Percentiles rank a stretch among this genome's conserved stretches.
These are phyloP conservation scores for Strigamia maritima DNA, from an alignment of 2,888 invertebrate genomes.

Conservation along the genomic window DNA sequence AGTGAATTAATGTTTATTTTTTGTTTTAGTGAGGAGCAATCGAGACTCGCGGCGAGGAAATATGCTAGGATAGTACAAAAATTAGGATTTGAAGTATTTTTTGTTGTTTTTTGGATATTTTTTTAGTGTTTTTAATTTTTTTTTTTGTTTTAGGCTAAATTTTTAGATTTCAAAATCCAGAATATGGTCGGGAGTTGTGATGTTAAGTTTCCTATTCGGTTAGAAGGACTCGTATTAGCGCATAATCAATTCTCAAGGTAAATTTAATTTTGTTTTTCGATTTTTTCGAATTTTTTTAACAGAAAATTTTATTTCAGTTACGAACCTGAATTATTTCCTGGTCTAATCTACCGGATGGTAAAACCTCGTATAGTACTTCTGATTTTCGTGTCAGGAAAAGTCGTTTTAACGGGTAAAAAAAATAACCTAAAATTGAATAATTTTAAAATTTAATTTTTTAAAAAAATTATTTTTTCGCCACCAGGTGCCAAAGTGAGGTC, in stretches of 20 bases:
- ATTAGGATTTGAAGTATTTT: slow-evolving; percentile 66
- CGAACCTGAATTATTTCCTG: slow-evolving; percentile 97
- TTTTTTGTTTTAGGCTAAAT: slow-evolving; percentile 61
- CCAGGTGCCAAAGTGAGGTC: slow-evolving; percentile 83
- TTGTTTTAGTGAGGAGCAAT: slow-evolving; percentile 65
- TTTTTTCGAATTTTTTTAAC: background rate
- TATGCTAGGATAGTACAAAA: slow-evolving; percentile 80
- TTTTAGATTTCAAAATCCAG: slow-evolving; percentile 76
- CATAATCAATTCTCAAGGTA: slow-evolving; percentile 73
- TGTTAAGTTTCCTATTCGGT: slow-evolving; percentile 77
- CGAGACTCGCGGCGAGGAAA: slow-evolving; percentile 72
- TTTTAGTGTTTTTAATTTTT: slow-evolving; percentile 19
- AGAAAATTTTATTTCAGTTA: slow-evolving; percentile 64
- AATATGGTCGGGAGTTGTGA: slow-evolving; percentile 86
- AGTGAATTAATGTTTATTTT: slow-evolving; percentile 4
- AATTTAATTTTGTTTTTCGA: slow-evolving; percentile 34
- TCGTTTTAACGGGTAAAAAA: slow-evolving; percentile 76
- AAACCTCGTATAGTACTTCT: slow-evolving; percentile 90
- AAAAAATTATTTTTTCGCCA: slow-evolving; percentile 48
- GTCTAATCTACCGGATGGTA: slow-evolving; percentile 96
- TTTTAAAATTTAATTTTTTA: no score
- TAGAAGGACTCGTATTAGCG: slow-evolving; percentile 75
- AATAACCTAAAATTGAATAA: background rate
- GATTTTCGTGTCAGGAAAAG: slow-evolving; percentile 98
- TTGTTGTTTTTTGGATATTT: background rate